These are phyloP conservation scores for Triplophysa dalaica DNA, from an alignment of 2,113 vertebrate species.

Conservation along the genomic window DNA sequence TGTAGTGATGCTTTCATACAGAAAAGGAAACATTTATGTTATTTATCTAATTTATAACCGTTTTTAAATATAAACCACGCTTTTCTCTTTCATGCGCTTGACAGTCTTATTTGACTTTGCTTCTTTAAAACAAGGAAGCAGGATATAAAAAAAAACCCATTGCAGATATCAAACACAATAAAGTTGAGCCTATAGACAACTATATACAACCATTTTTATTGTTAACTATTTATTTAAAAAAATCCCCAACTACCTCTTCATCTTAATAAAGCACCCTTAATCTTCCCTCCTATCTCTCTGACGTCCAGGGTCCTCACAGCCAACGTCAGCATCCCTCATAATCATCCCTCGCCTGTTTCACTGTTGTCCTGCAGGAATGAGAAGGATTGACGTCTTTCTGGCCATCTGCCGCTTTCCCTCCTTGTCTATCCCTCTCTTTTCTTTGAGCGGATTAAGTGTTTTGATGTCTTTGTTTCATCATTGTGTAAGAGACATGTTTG, in stretches of 20 bases:
- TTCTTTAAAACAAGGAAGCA: too few species aligned
- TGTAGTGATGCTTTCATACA: too few species aligned
- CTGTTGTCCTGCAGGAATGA: constrained; percentile 72
- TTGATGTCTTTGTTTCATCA: constrained; percentile 63
- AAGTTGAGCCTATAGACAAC: too few species aligned
- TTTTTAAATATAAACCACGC: too few species aligned
- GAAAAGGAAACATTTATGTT: too few species aligned
- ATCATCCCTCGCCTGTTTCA: constrained; percentile 61
- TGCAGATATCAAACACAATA: too few species aligned
- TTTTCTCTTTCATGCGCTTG: too few species aligned
- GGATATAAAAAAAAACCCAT: too few species aligned
- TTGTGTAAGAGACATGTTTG: constrained; percentile 3
- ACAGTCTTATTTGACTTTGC: too few species aligned
- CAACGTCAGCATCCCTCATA: constrained; percentile 58
- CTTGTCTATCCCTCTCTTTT: constrained; percentile 46
- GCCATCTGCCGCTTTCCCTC: constrained; percentile 70
- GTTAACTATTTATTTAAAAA: too few species aligned
- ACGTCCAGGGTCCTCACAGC: constrained; percentile 45
- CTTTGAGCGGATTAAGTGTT: constrained; percentile 75
- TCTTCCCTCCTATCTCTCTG: constrained; percentile 39
- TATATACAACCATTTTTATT: too few species aligned
- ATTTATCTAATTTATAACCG: too few species aligned
- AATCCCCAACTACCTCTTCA: neutral
- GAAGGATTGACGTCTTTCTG: constrained; percentile 71
- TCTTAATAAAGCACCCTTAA: constrained; percentile 17